Base-by-base conservation (phyloP, 2,888 invertebrate genomes). In the Andrena trimmerana region DNA sequence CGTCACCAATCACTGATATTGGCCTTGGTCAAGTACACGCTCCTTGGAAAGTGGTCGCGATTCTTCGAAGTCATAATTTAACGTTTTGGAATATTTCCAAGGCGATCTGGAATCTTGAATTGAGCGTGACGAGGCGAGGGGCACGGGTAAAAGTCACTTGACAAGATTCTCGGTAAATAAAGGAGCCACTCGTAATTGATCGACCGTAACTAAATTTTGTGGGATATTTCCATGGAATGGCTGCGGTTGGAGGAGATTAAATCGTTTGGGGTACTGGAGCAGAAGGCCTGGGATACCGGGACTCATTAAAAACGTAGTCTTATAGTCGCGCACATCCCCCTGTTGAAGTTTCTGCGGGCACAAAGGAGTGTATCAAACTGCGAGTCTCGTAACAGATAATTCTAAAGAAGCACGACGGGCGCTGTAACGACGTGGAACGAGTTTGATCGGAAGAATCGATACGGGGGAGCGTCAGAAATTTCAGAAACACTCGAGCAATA, bases 131-230 rank as follows among this genome's bases (percentile, higher is more conserved):
- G 33, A 27, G 5, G 59, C 48, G 31, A 66, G 27, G 48, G 74
- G 75, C 42, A 57, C 72, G 20, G 31, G 71, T 27, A 65, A 72
- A 78, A 78, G 75, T 74, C 48, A 66, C 59, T 60, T 2, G 59
- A 59, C 66, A 16, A n/a, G 59, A 78, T 74, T 74, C 74, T 59
- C 16, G 36, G 50, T 31, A 48, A 74, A 66, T 66, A 50, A 66
- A 65, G 48, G 42, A 48, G 42, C 68, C 33, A 16, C 1, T 36
- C 42, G 54, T 29, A 71, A 73, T 77, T 57, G 52, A 42, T 73
- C 27, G 29, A 65, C 31, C n/a, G 48, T 31, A 48, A 69, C 69
- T 27, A 57, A 24, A 10, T 42, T 29, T 42, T 27, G 16, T 7
- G 27, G 7, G 10, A n/a, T 54, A 57, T 57, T 73, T 77, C 31